Evolutionary conservation across 1,140 invertebrate genomes (phyloP), one percentile per base, ranked within the genome.

Genomic region (Sinonovacula constricta): DNA sequence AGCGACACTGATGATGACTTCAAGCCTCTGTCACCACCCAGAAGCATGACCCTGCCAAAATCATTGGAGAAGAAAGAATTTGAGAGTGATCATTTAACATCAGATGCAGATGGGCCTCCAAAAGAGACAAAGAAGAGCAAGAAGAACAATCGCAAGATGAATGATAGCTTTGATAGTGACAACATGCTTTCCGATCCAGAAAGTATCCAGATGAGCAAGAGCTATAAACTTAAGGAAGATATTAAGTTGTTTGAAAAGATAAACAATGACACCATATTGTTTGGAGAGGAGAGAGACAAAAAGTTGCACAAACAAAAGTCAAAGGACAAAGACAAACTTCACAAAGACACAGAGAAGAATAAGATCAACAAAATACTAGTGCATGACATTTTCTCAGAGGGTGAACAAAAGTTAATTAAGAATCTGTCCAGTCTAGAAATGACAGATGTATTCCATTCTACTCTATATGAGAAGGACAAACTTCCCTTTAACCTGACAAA

Each of bases 1-100:
- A 76, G 72, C 59, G 49, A 67, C n/a, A 63, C 45, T 65, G 70
- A 74, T 22, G 65, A 78, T 36, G 75, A 78, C 24, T 70, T 78
- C 33, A 66, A 45, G 5, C 63, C 62, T 18, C 66, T 76, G 72
- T 76, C 72, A 54, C 72, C 72, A 14, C 72, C 72, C 10, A 74
- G 56, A 63, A 63, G 54, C 12, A 53, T 56, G n/a, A 63, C 57
- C 30, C 72, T 76, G 18, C 62, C 62, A 36, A 76, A 76, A 53
- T 66, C 66, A 56, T 5, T 33, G 36, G 62, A 67, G 4, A 76
- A 66, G 54, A 75, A 63, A 57, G 62, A 66, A 15, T 49, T 30
- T 57, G 63, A 54, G 18, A 76, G 72, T 67, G 72, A 76, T 33
- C 65, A 59, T 4, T 57, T 65, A 18, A 36, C 51, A 2, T 76